Base-by-base conservation (phyloP, 2,888 invertebrate genomes). In the Epistrophella euchroma region DNA sequence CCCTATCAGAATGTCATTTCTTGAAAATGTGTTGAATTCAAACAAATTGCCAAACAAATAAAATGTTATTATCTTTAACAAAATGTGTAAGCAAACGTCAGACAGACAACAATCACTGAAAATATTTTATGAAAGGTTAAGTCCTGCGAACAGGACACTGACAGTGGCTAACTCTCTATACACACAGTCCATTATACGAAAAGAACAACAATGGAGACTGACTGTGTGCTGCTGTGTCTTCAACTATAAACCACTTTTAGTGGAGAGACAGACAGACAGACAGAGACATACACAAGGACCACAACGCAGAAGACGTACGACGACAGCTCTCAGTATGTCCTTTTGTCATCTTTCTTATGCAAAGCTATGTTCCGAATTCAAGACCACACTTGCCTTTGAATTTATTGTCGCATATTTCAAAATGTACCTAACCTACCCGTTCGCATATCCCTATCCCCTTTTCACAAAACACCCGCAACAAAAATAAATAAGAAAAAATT, bases 341-440 rank as follows among this genome's bases (percentile, higher is more conserved):
- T 85, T 66, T 66, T 75, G 72, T 76, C 72, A 80, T 85, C 47
- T 76, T 85, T 85, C 80, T 80, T 80, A 85, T 85, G 75, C 80
- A 80, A 84, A 80, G 66, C n/a, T 75, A 72, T 79, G 71, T 71
- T 84, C 84, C 64, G 13, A 79, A 75, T 84, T 84, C 79, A 79
- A 75, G 84, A 84, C 84, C 84, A 80, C 70, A 84, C 66, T 84
- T 85, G 80, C 52, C 76, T 75, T 76, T 76, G 71, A 80, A 85
- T 85, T 85, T 85, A 85, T 73, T 76, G 75, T 72, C 66, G 75
- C 84, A 85, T 80, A 85, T 80, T 85, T 80, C 80, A 80, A 40
- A 85, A 72, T 66, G 45, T 43, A 15, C n/a, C 17, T 74, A 64
- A 75, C 58, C 58, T 28, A 17, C 45, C 22, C 56, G 6, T 22